Conservation (phyloP, 2,113 vertebrate species). For the Seriola dumerili region DNA sequence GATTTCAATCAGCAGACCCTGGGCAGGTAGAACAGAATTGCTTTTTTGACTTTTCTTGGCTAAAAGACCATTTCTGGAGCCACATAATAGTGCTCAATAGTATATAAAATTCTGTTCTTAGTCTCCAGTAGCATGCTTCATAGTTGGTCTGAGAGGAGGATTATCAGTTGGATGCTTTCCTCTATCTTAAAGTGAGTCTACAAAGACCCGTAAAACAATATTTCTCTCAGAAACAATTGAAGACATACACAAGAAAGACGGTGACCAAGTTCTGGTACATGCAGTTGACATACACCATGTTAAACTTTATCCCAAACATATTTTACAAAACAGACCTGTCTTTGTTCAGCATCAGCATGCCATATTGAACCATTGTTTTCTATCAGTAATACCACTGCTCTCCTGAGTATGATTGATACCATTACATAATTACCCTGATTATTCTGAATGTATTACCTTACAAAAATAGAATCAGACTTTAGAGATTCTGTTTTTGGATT, state of each 20-base stretch:
- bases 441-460: too few relatives aligned
- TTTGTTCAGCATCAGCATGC: neutral
- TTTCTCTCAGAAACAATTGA: neutral
- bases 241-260: neutral
- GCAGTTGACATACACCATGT: neutral
- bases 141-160: neutral
- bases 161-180: neutral
- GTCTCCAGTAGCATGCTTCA: neutral
- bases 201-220: neutral
- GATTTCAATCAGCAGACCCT: conserved; percentile 54
- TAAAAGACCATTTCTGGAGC: conserved; percentile 32
- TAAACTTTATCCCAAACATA: neutral
- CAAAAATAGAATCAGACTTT: neutral
- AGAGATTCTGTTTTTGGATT: too few relatives aligned
- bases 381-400: neutral
- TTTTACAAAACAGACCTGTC: neutral
- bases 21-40: conserved; percentile 50
- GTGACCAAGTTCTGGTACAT: neutral
- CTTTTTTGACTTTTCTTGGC: conserved; percentile 28
- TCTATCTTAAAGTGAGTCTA: neutral
- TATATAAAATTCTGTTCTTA: conserved; percentile 7
- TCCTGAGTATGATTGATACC: neutral
- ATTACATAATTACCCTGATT: neutral
- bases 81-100: conserved; percentile 34
- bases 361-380: neutral